Percentiles rank a stretch among this genome's conserved stretches.
These are phyloP conservation scores for Heteropelma amictum DNA, from an alignment of 2,888 invertebrate species.

Conservation along the genomic window DNA sequence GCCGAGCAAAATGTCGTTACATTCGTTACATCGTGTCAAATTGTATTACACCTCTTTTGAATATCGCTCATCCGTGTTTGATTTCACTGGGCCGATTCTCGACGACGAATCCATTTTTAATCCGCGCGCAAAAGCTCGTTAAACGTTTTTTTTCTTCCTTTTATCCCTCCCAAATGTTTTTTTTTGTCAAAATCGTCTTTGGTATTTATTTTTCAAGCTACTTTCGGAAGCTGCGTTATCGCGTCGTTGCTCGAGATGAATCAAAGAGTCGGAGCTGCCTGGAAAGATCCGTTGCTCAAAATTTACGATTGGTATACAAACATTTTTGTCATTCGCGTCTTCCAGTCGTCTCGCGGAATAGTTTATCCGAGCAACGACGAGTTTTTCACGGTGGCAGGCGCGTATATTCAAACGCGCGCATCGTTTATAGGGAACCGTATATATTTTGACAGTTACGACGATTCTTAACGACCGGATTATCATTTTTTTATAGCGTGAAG, in stretches of 20 bases:
- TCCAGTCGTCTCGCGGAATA: background rate
- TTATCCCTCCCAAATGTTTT: too few species aligned
- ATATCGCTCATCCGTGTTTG: slow-evolving; percentile 23
- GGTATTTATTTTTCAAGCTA: too few species aligned
- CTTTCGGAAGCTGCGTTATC: too few species aligned
- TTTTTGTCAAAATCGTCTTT: too few species aligned
- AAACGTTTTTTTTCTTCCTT: background rate
- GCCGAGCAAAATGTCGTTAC: background rate
- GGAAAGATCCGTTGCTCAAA: background rate
- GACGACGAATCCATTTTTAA: slow-evolving; percentile 16
- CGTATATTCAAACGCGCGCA: slow-evolving; percentile 18
- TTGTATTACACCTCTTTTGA: slow-evolving; percentile 40
- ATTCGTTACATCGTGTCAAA: background rate
- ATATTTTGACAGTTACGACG: slow-evolving; percentile 71
- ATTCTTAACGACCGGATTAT: slow-evolving; percentile 72
- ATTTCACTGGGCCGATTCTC: background rate
- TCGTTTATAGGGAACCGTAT: slow-evolving; percentile 60
- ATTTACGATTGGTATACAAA: background rate
- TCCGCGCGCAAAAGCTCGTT: background rate
- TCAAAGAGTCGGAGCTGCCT: background rate
- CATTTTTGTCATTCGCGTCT: background rate
- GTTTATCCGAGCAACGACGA: background rate
- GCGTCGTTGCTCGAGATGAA: background rate
- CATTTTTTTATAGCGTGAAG: slow-evolving; percentile 71
- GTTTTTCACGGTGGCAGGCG: slow-evolving; percentile 37